phyloP scores from a whole-genome alignment of 2,797 vertebrate species.

The Melanotaenia nigrans region DNA sequence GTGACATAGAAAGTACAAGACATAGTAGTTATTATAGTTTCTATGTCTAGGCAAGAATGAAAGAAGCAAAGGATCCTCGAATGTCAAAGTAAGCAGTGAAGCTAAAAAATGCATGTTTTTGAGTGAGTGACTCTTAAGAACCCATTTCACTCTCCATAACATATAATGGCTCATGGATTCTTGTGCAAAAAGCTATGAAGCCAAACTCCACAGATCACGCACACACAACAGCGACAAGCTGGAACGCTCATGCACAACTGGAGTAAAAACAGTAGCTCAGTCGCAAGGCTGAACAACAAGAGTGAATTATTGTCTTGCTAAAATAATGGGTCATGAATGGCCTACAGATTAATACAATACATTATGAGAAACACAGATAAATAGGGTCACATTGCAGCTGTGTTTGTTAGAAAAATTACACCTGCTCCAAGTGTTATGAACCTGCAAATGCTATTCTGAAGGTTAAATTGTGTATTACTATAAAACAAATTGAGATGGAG shows the following conservation, averaged over 20 bases:
- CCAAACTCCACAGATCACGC: constrained; percentile 56
- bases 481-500: constrained; percentile 87
- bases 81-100: constrained; percentile 50
- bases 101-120: constrained; percentile 50
- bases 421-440: constrained; percentile 85
- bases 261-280: constrained; percentile 69
- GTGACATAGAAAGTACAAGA: constrained; percentile 22
- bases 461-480: constrained; percentile 88
- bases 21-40: constrained; percentile 5
- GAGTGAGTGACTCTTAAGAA: constrained; percentile 52
- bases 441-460: constrained; percentile 86
- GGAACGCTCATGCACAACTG: constrained; percentile 64
- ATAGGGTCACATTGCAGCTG: constrained; percentile 86
- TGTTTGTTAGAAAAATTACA: constrained; percentile 88
- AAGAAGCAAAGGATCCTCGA: constrained; percentile 31
- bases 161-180: constrained; percentile 64
- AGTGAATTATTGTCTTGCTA: constrained; percentile 78
- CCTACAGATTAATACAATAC: constrained; percentile 84
- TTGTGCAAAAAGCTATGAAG: constrained; percentile 62
- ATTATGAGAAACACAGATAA: constrained; percentile 87
- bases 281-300: constrained; percentile 74
- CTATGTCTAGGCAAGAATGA: constrained; percentile 19
- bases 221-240: constrained; percentile 40
- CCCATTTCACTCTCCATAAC: constrained; percentile 74
- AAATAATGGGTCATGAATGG: constrained; percentile 81